These are phyloP conservation scores for Ibycter americanus DNA, from an alignment of 2,797 vertebrate species.

Conservation along the genomic window DNA sequence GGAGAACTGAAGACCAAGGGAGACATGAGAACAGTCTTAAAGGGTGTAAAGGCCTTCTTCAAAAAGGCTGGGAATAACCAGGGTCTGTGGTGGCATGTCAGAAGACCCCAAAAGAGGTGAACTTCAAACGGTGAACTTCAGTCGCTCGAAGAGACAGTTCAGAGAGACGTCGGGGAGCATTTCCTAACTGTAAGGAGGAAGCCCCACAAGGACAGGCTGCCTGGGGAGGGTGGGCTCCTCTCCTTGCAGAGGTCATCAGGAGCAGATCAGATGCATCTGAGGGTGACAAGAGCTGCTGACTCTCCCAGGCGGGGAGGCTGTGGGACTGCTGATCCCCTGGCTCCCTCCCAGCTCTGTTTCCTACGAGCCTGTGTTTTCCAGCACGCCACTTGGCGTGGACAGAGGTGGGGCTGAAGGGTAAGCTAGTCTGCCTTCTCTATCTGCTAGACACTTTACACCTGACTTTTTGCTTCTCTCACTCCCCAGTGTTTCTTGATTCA, in stretches of 20 bases:
- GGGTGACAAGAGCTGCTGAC: neutral
- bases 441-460: neutral
- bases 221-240: neutral
- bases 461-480: neutral
- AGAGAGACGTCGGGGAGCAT: neutral
- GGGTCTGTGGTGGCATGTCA: neutral
- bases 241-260: neutral
- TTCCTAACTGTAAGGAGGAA: neutral
- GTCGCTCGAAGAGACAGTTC: neutral
- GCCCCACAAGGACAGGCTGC: neutral
- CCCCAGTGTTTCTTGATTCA: neutral
- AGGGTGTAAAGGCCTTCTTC: neutral
- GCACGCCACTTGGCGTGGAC: neutral
- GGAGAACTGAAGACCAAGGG: neutral
- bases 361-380: neutral
- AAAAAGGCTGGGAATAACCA: neutral
- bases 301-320: neutral
- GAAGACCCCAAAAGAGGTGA: neutral
- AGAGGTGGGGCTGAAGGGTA: neutral
- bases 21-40: neutral
- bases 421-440: neutral
- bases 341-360: neutral
- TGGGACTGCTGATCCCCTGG: neutral
- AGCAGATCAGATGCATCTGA: neutral
- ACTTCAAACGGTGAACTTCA: neutral